A percentile compares a stretch with the other conserved stretches of the same genome.
These are phyloP conservation scores for Chloropsis hardwickii DNA, from an alignment of 2,113 vertebrate genomes.

Conservation along the genomic window DNA sequence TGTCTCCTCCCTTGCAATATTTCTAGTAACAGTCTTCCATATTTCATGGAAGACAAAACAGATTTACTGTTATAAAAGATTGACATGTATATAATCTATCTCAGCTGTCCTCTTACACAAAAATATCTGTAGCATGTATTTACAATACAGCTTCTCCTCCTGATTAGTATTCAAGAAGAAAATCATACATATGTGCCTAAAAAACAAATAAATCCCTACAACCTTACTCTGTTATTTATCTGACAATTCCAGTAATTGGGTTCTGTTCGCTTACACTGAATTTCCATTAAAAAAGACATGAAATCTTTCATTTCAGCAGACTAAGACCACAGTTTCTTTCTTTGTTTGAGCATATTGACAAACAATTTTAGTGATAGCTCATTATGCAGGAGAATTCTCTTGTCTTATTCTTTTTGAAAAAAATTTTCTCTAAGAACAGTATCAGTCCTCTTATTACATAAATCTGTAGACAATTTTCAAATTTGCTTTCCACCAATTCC, in stretches of 20 bases:
- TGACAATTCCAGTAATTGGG: slow-evolving; percentile 20
- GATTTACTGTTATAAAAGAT: not conserved
- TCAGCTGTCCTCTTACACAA: slow-evolving; percentile 5
- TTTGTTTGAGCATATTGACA: not conserved
- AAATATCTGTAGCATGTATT: slow-evolving; percentile 1
- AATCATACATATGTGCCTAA: not conserved
- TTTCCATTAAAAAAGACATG: not conserved
- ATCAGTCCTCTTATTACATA: not conserved
- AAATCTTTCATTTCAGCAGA: not conserved
- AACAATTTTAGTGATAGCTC: not conserved
- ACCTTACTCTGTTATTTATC: not conserved
- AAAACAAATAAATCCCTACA: slow-evolving; percentile 10
- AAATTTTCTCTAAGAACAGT: not conserved
- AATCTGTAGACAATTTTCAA: not conserved
- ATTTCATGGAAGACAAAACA: slow-evolving; percentile 29
- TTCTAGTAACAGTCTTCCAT: not conserved
- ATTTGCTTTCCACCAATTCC: not conserved
- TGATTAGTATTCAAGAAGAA: not conserved
- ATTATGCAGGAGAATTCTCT: not conserved
- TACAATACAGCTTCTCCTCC: not conserved
- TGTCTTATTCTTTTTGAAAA: not conserved
- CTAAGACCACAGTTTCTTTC: not conserved
- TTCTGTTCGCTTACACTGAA: not conserved
- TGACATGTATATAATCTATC: not conserved
- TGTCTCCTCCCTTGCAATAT: not conserved